Evolutionary conservation across 2,113 vertebrate species (phyloP).

Genomic region (Chloebia gouldiae): DNA sequence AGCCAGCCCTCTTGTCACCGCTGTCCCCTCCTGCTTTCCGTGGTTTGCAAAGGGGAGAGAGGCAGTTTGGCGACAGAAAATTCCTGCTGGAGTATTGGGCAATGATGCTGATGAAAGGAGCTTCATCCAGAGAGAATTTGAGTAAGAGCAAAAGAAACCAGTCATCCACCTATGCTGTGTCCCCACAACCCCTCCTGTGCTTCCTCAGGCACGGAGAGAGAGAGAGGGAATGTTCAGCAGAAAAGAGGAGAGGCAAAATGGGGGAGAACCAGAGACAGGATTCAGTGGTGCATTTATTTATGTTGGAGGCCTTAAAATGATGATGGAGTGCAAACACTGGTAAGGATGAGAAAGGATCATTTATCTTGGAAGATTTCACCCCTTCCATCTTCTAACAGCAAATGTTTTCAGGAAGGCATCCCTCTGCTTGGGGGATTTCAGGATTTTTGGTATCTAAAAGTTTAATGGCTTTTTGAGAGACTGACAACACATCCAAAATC

Average conservation of each 20-base stretch:
- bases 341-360: not conserved
- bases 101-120: not conserved
- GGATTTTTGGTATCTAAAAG: not conserved
- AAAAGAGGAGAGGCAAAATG: fast-evolving
- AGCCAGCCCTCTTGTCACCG: not conserved
- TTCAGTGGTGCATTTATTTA: not conserved
- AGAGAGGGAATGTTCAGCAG: not conserved
- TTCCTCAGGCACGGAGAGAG: fast-evolving
- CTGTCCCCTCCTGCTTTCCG: not conserved
- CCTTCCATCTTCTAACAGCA: not conserved
- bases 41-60: not conserved
- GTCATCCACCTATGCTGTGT: fast-evolving
- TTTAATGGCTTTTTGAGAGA: not conserved
- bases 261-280: not conserved
- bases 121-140: not conserved
- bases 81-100: not conserved
- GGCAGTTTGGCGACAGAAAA: not conserved
- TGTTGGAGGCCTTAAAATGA: not conserved
- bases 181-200: not conserved
- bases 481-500: not conserved
- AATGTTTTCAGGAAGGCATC: not conserved
- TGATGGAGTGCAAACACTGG: not conserved
- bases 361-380: not conserved
- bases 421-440: not conserved
- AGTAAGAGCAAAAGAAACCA: not conserved